Base-by-base conservation (phyloP, 92 coral and sea anemone species). In the Nematostella vectensis region DNA sequence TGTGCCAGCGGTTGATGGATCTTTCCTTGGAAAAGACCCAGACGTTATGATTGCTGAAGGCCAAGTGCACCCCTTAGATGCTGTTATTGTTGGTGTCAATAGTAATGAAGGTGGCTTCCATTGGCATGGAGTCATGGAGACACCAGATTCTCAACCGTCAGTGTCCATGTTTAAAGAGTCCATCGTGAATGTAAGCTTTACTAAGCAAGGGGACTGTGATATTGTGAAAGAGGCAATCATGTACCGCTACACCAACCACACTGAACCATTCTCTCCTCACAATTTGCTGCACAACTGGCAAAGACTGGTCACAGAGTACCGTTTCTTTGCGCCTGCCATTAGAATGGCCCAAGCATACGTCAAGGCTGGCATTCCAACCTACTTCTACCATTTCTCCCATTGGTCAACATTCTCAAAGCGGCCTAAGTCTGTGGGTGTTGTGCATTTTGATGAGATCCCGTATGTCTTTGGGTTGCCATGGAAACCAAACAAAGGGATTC, bases 161-260 rank as follows among this genome's bases (percentile, higher is more conserved):
- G 18, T 4, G 18, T 4, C 9, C 9, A 45, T 19, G 18, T 45
- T 45, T 45, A 22, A 10, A 22, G 4, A 11, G 18, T 11, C 51
- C 18, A 22, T 45, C 21, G 4, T 11, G 18, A 45, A 17, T 17
- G 21, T 45, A 11, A 45, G 18, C 51, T 45, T 45, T 45, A 19
- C 23, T 17, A 45, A 45, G 21, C 12, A 19, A 10, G 51, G 51
- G 9, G 51, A 45, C 23, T 19, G 18, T 17, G 51, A 8, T 11
- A 17, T 20, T 4, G 59, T 73, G 26, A 81, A 65, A 68, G 62
- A 60, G 33, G 83, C 78, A 42, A 68, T 69, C 27, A 29, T 57
- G 48, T 65, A 29, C 31, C 67, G 59, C 39, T 81, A 69, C 79
- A 81, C 78, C 29, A 64, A 73, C 47, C 80, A 73, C 19, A 55